phyloP scores from a whole-genome alignment of 2,113 vertebrate species.

The Labrus mixtus region DNA sequence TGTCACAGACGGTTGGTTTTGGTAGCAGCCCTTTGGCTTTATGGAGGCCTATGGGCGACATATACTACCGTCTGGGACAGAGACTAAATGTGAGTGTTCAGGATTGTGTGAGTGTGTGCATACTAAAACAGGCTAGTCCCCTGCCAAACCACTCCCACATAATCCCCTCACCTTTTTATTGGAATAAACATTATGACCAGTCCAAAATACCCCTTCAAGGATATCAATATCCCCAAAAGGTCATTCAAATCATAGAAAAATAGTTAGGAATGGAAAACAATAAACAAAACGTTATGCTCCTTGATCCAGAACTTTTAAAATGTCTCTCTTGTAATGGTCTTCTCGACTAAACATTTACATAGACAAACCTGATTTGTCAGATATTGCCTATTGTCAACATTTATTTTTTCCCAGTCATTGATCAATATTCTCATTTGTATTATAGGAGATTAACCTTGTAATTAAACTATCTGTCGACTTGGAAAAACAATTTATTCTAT shows the following conservation, averaged over 20 bases:
- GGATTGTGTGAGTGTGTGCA: not conserved
- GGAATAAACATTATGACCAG: not conserved
- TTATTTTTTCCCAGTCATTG: too few species aligned
- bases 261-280: accelerated
- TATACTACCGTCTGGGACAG: conserved; percentile 47
- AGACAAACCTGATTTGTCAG: too few species aligned
- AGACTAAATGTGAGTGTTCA: conserved; percentile 40
- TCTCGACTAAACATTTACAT: too few species aligned
- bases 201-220: not conserved
- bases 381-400: too few species aligned
- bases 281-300: not conserved
- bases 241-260: not conserved
- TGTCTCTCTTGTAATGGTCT: too few species aligned
- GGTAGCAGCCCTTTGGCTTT: conserved; percentile 62
- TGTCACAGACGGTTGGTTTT: conserved; percentile 68
- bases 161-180: conserved; percentile 9
- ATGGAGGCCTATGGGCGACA: conserved; percentile 42
- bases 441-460: too few species aligned
- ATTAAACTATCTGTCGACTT: too few species aligned
- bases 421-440: too few species aligned
- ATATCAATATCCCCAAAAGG: not conserved
- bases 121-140: conserved; percentile 8
- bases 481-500: too few species aligned
- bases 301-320: not conserved
- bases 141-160: conserved; percentile 11